Evolutionary conservation across 2,888 invertebrate genomes (phyloP).

Genomic region (Mythimna ferrago): DNA sequence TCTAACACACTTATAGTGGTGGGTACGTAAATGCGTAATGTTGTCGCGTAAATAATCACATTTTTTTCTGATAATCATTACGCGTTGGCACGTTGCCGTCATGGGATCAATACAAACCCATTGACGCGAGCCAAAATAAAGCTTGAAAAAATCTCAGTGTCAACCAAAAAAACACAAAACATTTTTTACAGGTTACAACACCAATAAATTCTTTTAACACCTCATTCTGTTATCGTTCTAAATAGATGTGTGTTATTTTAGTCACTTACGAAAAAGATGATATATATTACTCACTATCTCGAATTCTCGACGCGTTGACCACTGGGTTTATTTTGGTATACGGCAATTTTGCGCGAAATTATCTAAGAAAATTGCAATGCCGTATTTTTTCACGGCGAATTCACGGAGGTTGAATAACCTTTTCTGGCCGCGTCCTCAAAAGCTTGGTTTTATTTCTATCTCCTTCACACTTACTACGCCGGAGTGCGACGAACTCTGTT

Average conservation of each 20-base stretch:
- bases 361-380: conserved; percentile 74
- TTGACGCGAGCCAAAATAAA: conserved; percentile 16
- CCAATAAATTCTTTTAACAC: conserved; percentile 50
- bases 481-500: conserved; percentile 78
- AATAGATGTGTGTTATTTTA: conserved; percentile 30
- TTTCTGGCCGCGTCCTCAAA: conserved; percentile 74
- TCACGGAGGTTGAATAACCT: conserved; percentile 84
- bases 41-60: conserved; percentile 6
- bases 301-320: conserved; percentile 8
- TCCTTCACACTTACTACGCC: conserved; percentile 67
- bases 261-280: conserved; percentile 15
- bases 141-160: neutral
- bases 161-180: conserved; percentile 7
- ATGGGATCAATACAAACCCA: conserved; percentile 22
- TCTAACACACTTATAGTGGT: neutral
- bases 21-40: conserved; percentile 6
- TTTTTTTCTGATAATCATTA: conserved; percentile 18
- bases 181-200: conserved; percentile 27
- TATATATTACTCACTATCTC: conserved; percentile 11
- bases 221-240: conserved; percentile 23
- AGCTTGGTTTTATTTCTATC: conserved; percentile 71
- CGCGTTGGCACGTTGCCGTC: conserved; percentile 6
- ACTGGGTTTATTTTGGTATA: conserved; percentile 39
- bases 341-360: conserved; percentile 64
- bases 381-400: conserved; percentile 77